A percentile compares a stretch with the other conserved stretches of the same genome.
These are phyloP conservation scores for Cardinalis cardinalis DNA, from an alignment of 2,113 vertebrate species.

Conservation along the genomic window DNA sequence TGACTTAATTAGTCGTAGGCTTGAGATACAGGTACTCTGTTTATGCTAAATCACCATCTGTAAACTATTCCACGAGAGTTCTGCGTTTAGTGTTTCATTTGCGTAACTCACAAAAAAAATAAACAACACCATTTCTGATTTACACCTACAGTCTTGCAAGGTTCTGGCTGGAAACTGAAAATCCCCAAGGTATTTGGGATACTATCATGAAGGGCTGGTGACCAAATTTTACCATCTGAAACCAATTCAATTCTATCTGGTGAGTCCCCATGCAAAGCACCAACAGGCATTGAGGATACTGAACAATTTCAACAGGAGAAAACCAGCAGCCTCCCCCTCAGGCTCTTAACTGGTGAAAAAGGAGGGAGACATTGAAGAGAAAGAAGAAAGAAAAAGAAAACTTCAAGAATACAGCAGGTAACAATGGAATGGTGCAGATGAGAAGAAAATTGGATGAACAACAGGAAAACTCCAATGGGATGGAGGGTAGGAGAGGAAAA, in stretches of 20 bases:
- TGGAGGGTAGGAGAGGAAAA: neutral
- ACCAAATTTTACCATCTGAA: neutral
- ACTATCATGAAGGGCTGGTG: neutral
- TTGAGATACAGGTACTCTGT: neutral
- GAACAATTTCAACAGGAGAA: neutral
- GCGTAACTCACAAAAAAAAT: neutral
- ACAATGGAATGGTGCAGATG: neutral
- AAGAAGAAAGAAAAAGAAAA: neutral
- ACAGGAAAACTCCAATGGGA: neutral
- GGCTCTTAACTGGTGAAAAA: neutral
- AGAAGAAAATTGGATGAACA: neutral
- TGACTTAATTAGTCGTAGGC: neutral
- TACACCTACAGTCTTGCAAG: neutral
- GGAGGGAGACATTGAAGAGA: neutral
- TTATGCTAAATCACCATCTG: neutral
- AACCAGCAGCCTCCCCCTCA: neutral
- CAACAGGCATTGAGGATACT: fast-evolving
- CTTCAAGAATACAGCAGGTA: neutral
- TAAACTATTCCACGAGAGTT: neutral
- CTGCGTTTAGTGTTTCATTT: neutral
- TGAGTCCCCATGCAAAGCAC: neutral
- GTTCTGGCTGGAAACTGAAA: neutral
- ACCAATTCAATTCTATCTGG: neutral
- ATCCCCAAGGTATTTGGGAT: neutral
- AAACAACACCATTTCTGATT: neutral